Evolutionary conservation across 2,888 invertebrate genomes (phyloP), one percentile per base, ranked within the genome.

Genomic region (Acanthoscelides obtectus): DNA sequence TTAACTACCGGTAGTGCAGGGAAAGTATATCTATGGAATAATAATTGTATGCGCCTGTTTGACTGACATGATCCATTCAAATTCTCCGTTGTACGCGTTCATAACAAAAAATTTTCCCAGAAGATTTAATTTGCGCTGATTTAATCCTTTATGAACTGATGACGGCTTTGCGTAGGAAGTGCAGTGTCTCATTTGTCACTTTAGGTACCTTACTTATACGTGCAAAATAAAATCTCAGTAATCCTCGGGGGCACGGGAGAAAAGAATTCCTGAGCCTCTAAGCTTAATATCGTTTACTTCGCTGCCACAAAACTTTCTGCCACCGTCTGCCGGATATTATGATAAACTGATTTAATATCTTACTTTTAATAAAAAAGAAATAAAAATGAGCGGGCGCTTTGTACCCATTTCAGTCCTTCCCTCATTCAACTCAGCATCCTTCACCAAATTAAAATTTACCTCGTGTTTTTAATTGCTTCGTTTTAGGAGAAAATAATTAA

Each of bases 281-380:
- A 45, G 45, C 45, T 45, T 45, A 45, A 45, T 45, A 45, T 45
- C 45, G 45, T 45, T 45, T 45, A 45, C 17, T 45, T 17, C 45
- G 45, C 45, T 45, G 45, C 45, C 45, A 45, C 45, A 45, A 17
- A 45, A 45, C 45, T 45, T 45, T 45, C 12, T 12, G 45, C 45
- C 45, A 45, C 45, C 45, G 45, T 12, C 17, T 45, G 45, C 77
- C 73, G 79, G 81, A 81, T 81, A 83, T 82, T 82, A 81, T 82
- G 82, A 83, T 82, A 83, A 83, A 82, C 82, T 83, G 82, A 83
- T 83, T 82, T 82, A 83, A 83, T 83, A 82, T 81, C 81, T 79
- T 77, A 77, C 79, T 76, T 82, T 82, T 83, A 82, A 81, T 82
- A 82, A 80, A 80, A 80, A 80, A 72, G 68, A 71, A 68, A 64